These are phyloP conservation scores for Mesorhabditis sp. DNA, from an alignment of 2,888 invertebrate genomes.

Conservation along the genomic window DNA sequence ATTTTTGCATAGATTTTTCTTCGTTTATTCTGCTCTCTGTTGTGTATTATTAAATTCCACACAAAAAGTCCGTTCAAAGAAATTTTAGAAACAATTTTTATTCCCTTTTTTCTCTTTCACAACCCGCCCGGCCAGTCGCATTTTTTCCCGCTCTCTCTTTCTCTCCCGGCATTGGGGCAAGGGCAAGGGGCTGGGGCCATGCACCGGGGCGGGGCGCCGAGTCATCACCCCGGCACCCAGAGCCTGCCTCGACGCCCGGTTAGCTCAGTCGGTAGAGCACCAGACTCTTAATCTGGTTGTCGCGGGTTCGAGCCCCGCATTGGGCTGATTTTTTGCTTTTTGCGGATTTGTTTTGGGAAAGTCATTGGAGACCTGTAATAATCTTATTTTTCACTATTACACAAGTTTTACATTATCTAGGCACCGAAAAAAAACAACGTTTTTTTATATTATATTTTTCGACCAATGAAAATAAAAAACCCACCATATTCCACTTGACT, in stretches of 20 bases:
- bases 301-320: conserved; percentile 17
- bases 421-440: background rate
- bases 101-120: no score
- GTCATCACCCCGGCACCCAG: no score
- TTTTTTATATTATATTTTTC: background rate
- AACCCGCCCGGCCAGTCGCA: no score
- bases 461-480: background rate
- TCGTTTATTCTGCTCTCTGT: no score
- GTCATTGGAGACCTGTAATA: background rate
- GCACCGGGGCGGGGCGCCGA: no score
- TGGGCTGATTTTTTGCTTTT: conserved; percentile 11
- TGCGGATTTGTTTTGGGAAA: background rate
- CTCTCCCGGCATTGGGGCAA: no score
- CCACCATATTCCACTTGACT: conserved; percentile 29
- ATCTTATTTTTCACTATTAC: background rate
- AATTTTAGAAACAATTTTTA: no score
- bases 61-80: no score
- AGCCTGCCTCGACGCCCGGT: background rate
- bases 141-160: no score
- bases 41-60: no score
- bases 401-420: background rate
- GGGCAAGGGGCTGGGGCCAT: no score
- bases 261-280: conserved; percentile 19
- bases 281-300: conserved; percentile 17
- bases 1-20: no score